Evolutionary conservation across 2,888 invertebrate genomes (phyloP).

Genomic region (Oscheius onirici): DNA sequence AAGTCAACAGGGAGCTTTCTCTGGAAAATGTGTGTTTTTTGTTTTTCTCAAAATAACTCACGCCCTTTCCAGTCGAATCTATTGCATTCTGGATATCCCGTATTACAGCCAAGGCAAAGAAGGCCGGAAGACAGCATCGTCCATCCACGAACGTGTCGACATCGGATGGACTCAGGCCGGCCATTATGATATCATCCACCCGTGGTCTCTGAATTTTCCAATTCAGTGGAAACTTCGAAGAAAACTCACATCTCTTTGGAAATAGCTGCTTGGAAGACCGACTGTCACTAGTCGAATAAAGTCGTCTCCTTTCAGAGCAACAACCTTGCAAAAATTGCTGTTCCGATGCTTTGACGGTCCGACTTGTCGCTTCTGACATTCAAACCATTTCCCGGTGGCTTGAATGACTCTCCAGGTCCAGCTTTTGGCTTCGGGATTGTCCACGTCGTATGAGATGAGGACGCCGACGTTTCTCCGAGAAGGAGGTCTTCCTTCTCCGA

Average conservation of each 20-base stretch:
- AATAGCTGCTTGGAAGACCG: conserved; percentile 9
- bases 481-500: conserved; percentile 13
- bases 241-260: background rate
- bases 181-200: background rate
- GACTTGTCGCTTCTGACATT: background rate
- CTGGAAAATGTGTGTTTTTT: too few species aligned
- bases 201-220: conserved; percentile 1
- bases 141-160: background rate
- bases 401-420: conserved; percentile 19
- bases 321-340: conserved; percentile 16
- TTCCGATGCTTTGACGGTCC: conserved; percentile 12
- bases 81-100: background rate
- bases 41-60: background rate
- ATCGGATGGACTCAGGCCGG: background rate
- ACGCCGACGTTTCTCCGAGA: conserved; percentile 9
- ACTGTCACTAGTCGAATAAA: conserved; percentile 20
- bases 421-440: conserved; percentile 6
- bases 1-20: background rate
- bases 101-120: background rate
- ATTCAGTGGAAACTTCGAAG: too few species aligned
- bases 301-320: background rate
- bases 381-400: conserved; percentile 9
- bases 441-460: background rate
- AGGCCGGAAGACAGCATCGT: background rate
- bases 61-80: background rate